These are phyloP conservation scores for Liposcelis brunnea DNA, from an alignment of 2,888 invertebrate species.

Conservation along the genomic window DNA sequence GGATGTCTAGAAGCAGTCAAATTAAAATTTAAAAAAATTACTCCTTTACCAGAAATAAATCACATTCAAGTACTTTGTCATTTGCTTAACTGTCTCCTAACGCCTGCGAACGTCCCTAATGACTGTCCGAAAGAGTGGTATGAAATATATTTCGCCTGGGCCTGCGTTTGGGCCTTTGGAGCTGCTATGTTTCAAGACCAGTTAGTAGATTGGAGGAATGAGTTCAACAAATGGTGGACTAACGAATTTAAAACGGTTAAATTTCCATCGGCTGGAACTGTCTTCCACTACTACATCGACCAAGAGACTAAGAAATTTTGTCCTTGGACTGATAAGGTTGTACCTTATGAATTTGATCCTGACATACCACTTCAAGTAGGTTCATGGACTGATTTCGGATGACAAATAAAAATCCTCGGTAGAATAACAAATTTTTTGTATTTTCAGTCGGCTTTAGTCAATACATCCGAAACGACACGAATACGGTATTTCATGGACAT, in stretches of 20 bases:
- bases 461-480: slow-evolving; percentile 78
- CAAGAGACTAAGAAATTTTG: slow-evolving; percentile 65
- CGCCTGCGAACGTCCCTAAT: slow-evolving; percentile 57
- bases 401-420: not conserved
- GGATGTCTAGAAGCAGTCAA: slow-evolving; percentile 56
- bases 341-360: slow-evolving; percentile 61
- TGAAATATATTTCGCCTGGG: slow-evolving; percentile 84
- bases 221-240: slow-evolving; percentile 89
- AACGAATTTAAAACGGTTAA: slow-evolving; percentile 83
- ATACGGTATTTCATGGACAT: slow-evolving; percentile 76
- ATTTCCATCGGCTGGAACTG: slow-evolving; percentile 65
- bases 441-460: slow-evolving; percentile 57
- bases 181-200: slow-evolving; percentile 78
- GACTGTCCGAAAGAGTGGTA: slow-evolving; percentile 91
- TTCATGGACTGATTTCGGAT: not conserved
- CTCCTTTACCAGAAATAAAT: slow-evolving; percentile 77
- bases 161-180: slow-evolving; percentile 85
- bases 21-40: slow-evolving; percentile 69
- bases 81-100: slow-evolving; percentile 68
- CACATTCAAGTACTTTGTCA: slow-evolving; percentile 42
- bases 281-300: slow-evolving; percentile 84
- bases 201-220: slow-evolving; percentile 76
- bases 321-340: slow-evolving; percentile 73
- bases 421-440: slow-evolving; percentile 7
- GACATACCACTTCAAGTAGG: slow-evolving; percentile 72